Base-by-base conservation (phyloP, 2,113 vertebrate genomes). In the Poeciliopsis retropinna region DNA sequence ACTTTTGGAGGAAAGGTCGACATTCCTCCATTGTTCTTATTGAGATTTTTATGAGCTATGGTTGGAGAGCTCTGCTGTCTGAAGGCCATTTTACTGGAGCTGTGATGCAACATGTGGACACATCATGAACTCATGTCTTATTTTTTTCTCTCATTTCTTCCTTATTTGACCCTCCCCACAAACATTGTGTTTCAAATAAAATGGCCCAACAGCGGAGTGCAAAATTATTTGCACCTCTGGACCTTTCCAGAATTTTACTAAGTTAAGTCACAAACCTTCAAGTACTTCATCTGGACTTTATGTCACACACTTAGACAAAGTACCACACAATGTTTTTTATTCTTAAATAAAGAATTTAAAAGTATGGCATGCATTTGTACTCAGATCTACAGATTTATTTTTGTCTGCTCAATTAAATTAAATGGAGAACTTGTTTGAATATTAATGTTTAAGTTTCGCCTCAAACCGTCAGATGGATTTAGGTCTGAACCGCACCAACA, bases 31-130 rank as follows among this genome's bases (percentile, higher is more conserved):
- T 63, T 71, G 60, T 72, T 64, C 41, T 3, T n/a, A 28, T 60
- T 37, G 64, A n/a, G 32, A 37, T 9, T 37, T 66, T 65, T 25
- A 37, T 37, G 22, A 37, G 25, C 25, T 41, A 2, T 12, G 28
- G 37, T 37, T 28, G 22, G 14, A 51, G 11, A 14, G 9, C 3
- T 31, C 32, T 37, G 31, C 64, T 37, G 31, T n/a, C 17, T 31
- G 28, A 67, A 17, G n/a, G 39, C 64, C 4, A 17, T 28, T 57
- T 65, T 12, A 27, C 34, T 39, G 37, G 30, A 27, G 1, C 32
- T 41, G 5, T 39, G 34, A 70, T 57, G 47, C 19, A 51, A 69
- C 57, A 61, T 61, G 44, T 37, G 64, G 68, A 68, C 31, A 68
- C 6, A 10, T 54, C 47, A 54, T 19, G 6, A 7, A 54, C 47